A percentile compares a stretch with the other conserved stretches of the same genome.
These are phyloP conservation scores for Oligia strigilis DNA, from an alignment of 2,888 invertebrate genomes.

Conservation along the genomic window DNA sequence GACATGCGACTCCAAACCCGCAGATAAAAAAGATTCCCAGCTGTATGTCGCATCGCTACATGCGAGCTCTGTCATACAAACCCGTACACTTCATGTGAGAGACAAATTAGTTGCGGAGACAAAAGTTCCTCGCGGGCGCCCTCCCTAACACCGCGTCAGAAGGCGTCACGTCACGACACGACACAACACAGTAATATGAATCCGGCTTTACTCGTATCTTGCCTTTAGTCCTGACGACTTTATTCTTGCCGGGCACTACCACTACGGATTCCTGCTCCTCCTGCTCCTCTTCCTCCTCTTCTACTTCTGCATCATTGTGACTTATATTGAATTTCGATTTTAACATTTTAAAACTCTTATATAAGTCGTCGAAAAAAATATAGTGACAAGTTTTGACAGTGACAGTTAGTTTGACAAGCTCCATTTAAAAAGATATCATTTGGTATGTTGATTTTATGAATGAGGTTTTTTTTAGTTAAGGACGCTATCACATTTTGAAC, in stretches of 20 bases:
- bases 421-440: slow-evolving; percentile 8
- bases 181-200: not conserved
- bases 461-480: not conserved
- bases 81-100: too few relatives aligned
- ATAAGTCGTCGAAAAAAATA: not conserved
- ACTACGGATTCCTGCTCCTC: not conserved
- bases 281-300: not conserved
- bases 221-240: not conserved
- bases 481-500: too few relatives aligned
- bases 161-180: not conserved
- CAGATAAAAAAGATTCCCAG: too few relatives aligned
- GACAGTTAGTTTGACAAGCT: slow-evolving; percentile 9
- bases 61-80: too few relatives aligned
- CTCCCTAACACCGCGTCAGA: not conserved
- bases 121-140: too few relatives aligned
- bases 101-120: too few relatives aligned
- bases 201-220: not conserved
- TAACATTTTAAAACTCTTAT: slow-evolving; percentile 6
- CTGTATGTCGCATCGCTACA: too few relatives aligned
- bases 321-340: slow-evolving; percentile 5
- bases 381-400: not conserved
- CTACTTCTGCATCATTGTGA: not conserved
- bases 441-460: not conserved
- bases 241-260: not conserved
- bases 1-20: too few relatives aligned